Evolutionary conservation across 2,888 invertebrate species (phyloP), one percentile per base, ranked within the genome.

Genomic region (Trilocha varians): DNA sequence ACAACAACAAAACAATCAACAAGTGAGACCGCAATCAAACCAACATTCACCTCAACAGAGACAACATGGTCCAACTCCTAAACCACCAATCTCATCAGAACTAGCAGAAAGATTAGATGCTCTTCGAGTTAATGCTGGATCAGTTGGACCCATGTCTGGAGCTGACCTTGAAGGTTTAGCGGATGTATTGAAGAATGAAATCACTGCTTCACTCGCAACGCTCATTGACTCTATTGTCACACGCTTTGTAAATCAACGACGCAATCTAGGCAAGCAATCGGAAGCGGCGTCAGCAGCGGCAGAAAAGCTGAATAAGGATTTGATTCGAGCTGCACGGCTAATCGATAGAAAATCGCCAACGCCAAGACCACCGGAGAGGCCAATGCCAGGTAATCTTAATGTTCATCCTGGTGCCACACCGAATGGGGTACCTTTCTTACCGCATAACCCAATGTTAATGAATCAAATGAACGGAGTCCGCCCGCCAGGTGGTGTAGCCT

Each of bases 181-280:
- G n/a, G 95, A 96, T 64, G 91, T 93, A 42, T 88, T 98, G 4
- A 98, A 98, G 82, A 91, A 91, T 40, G 97, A 98, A 85, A 93
- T 98, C 52, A 92, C 93, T 16, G 90, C 93, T 32, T 94, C 94
- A 1, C 78, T 98, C 36, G 91, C 93, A 13, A 93, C 91, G 53
- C 87, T 96, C 36, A 93, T 98, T 54, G 97, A 98, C 74, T 93
- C 94, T 14, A 93, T 97, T 46, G 90, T 97, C 47, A 91, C 93
- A 17, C 89, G 94, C 56, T 96, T 94, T 65, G 91, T 94, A 47
- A 94, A 95, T 55, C 94, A 95, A 73, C 89, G 93, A 48, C 88
- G 93, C 52, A 89, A 90, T 53, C 82, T 91, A 55, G 91, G 91
- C 47, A 94, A 94, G 67, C 93, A 94, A 66, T 88, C 90, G 40